Base-by-base conservation (phyloP, 2,113 vertebrate species). In the Gymnogyps californianus region DNA sequence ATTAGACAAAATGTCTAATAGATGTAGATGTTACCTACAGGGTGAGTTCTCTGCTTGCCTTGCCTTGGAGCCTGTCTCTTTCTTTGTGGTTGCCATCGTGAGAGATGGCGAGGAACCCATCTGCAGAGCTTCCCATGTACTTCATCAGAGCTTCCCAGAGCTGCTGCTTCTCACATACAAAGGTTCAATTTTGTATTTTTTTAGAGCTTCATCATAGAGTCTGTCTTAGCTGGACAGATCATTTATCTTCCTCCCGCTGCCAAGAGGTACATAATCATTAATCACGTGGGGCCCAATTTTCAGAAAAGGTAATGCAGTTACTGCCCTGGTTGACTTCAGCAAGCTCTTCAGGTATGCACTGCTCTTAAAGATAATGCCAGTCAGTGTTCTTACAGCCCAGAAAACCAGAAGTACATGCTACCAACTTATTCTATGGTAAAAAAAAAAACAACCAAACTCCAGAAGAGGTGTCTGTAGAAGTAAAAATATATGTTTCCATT, bases 81-180 rank as follows among this genome's bases (percentile, higher is more conserved):
- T 65, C 66, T 57, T 38, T 9, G 4, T 22, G 44, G 32, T 18
- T 42, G 28, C 54, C 8, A 14, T 6, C 0, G 0, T 13, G 34
- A 83, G 24, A 34, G 66, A 13, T 7, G 25, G 34, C 9, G 1
- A 47, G 15, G 62, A 52, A 47, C 22, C 29, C 2, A 0, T 13
- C 52, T 82, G 69, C 57, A 46, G 52, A 71, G 25, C 84, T 67
- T 34, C 57, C 29, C 46, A 2, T 17, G 28, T 34, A 3, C 55
- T 38, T 55, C 84, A 52, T 14, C 42, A 34, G 26, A 59, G 47
- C 72, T 59, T 34, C 54, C 69, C 54, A 32, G 13, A 58, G 47
- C 42, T 83, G n/a, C 67, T 67, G 40, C 40, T 69, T 4, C 71
- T 59, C 57, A 19, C 25, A 10, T 3, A 2, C 2, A 16, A 77